Percentiles rank a stretch among this genome's conserved stretches.
These are phyloP conservation scores for Drosophila ficusphila DNA, from an alignment of 1,140 invertebrate species.

Conservation along the genomic window DNA sequence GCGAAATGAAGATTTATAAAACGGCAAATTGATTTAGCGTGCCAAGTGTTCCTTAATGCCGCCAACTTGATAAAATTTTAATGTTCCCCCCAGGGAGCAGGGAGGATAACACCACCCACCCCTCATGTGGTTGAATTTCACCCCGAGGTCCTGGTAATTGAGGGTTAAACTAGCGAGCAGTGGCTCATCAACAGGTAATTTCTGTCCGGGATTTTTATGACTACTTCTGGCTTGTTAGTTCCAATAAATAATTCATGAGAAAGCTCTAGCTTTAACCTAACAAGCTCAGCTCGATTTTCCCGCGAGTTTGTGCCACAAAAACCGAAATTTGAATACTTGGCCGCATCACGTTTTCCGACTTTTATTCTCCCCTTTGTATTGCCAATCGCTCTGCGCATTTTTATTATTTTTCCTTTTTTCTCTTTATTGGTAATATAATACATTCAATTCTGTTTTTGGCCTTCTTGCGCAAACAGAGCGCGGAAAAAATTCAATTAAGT, in stretches of 20 bases:
- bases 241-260: slow-evolving; percentile 70
- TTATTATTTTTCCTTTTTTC: slow-evolving; percentile 53
- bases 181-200: slow-evolving; percentile 76
- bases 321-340: slow-evolving; percentile 71
- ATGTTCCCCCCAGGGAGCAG: slow-evolving; percentile 52
- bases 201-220: slow-evolving; percentile 69
- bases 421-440: slow-evolving; percentile 69
- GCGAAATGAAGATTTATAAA: slow-evolving; percentile 81
- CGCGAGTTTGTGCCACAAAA: slow-evolving; percentile 1
- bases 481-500: slow-evolving; percentile 77
- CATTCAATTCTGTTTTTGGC: slow-evolving; percentile 53
- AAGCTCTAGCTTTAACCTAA: slow-evolving; percentile 8
- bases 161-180: slow-evolving; percentile 69
- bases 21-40: slow-evolving; percentile 79
- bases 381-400: slow-evolving; percentile 58
- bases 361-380: slow-evolving; percentile 31
- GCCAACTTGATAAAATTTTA: slow-evolving; percentile 70
- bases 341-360: slow-evolving; percentile 69
- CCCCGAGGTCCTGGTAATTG: slow-evolving; percentile 65
- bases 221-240: slow-evolving; percentile 74
- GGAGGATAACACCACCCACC: background rate
- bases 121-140: slow-evolving; percentile 60
- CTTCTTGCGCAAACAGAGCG: slow-evolving; percentile 40
- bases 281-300: slow-evolving; percentile 6
- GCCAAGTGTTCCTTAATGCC: slow-evolving; percentile 69